These are phyloP conservation scores for Silurus meridionalis DNA, from an alignment of 2,113 vertebrate genomes.

Conservation along the genomic window DNA sequence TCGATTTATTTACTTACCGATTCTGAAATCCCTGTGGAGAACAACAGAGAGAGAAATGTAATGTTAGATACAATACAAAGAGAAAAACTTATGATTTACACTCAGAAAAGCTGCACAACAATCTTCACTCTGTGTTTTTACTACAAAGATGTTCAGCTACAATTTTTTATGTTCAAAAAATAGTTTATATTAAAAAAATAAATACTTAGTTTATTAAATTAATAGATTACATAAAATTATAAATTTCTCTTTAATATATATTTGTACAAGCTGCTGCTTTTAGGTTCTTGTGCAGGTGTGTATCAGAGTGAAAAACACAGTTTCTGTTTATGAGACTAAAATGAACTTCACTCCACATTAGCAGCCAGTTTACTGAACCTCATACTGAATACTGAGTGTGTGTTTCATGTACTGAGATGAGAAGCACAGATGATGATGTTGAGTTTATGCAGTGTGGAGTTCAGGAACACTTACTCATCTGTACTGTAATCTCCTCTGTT, in stretches of 20 bases:
- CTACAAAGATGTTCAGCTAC: neutral
- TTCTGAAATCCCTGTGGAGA: too few relatives aligned
- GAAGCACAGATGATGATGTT: neutral
- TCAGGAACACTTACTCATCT: conserved; percentile 3
- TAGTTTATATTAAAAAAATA: neutral
- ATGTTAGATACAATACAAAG: too few relatives aligned
- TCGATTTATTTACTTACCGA: too few relatives aligned
- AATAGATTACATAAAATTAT: neutral
- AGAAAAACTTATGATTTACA: too few relatives aligned
- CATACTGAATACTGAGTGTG: neutral
- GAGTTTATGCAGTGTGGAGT: neutral
- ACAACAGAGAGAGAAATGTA: too few relatives aligned
- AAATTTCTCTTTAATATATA: neutral
- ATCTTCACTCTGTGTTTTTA: conserved; percentile 5
- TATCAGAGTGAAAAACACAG: neutral
- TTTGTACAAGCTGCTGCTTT: neutral
- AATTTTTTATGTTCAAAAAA: neutral
- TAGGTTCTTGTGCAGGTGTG: neutral
- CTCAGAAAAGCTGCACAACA: too few relatives aligned
- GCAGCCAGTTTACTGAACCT: neutral
- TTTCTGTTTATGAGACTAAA: neutral
- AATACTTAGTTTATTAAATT: neutral
- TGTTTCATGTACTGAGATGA: conserved; percentile 9
- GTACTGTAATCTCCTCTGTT: conserved; percentile 10
- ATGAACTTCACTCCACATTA: conserved; percentile 9